Percentiles rank a stretch among this genome's conserved stretches.
Evolutionary conservation across 2,888 invertebrate species (phyloP).

Genomic region (Drosophila niveifrons): DNA sequence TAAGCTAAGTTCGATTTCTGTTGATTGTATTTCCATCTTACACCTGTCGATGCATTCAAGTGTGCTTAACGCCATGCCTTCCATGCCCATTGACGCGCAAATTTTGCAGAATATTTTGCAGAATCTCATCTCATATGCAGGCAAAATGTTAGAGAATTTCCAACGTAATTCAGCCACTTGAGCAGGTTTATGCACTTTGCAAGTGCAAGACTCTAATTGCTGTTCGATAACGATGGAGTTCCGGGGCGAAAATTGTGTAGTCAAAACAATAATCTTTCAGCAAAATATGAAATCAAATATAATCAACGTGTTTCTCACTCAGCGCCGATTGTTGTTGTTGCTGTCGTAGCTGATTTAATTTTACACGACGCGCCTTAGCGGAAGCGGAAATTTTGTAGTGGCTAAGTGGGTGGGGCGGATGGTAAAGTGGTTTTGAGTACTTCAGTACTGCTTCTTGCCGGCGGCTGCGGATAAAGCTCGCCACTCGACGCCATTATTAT

Average conservation of each 20-base stretch:
- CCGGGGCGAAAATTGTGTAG: slow-evolving; percentile 16
- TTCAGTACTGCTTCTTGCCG: slow-evolving; percentile 1
- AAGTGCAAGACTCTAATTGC: slow-evolving; percentile 60
- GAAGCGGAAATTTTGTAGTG: slow-evolving; percentile 57
- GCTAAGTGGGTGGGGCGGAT: slow-evolving; percentile 37
- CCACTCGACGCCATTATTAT: slow-evolving; percentile 28
- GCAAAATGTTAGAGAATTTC: not conserved
- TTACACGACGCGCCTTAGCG: slow-evolving; percentile 53
- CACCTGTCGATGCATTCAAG: slow-evolving; percentile 27
- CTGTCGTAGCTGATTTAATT: slow-evolving; percentile 56
- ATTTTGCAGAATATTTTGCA: slow-evolving; percentile 9
- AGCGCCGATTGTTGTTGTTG: slow-evolving; percentile 22
- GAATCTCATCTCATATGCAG: not conserved
- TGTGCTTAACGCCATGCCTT: slow-evolving; percentile 12
- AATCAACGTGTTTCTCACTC: slow-evolving; percentile 36
- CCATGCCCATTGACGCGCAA: slow-evolving; percentile 13
- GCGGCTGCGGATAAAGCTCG: slow-evolving; percentile 17
- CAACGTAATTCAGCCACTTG: slow-evolving; percentile 51
- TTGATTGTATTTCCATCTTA: slow-evolving; percentile 20
- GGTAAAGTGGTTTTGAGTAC: not conserved
- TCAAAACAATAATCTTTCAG: slow-evolving; percentile 25
- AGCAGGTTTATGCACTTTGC: slow-evolving; percentile 70
- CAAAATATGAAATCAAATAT: slow-evolving; percentile 37
- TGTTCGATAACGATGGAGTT: slow-evolving; percentile 49
- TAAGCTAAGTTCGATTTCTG: slow-evolving; percentile 8